Percentiles rank a stretch among this genome's conserved stretches.
Conservation (phyloP, 2,113 vertebrate genomes). For the Plectropomus leopardus region DNA sequence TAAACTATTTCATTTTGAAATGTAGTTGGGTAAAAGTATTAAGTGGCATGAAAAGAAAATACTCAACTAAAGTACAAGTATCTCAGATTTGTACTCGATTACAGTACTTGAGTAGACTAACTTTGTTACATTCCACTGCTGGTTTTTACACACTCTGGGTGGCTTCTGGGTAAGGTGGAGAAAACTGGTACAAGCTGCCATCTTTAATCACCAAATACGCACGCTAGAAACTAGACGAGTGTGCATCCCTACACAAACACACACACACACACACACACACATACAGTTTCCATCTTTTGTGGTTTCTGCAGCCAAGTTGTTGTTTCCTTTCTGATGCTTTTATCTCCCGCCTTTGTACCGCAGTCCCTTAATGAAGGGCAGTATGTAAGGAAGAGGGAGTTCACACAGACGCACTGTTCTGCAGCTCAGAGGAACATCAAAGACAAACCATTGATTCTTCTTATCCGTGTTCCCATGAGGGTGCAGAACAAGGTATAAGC, state of each 20-base stretch:
- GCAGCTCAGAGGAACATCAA: constrained; percentile 72
- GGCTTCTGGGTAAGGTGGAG: constrained; percentile 59
- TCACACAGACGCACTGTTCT: constrained; percentile 54
- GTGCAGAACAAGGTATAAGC: constrained; percentile 60
- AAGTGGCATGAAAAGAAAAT: too few species aligned
- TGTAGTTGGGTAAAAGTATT: too few species aligned
- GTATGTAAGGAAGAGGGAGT: constrained; percentile 59
- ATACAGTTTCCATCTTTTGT: constrained; percentile 56
- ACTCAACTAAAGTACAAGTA: too few species aligned
- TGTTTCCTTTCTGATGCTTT: constrained; percentile 76
- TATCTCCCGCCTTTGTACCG: constrained; percentile 66
- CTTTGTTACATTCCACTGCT: too few species aligned
- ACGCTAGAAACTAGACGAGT: constrained; percentile 21
- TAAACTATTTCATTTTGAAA: too few species aligned
- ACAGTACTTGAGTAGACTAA: too few species aligned
- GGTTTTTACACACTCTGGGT: constrained; percentile 39
- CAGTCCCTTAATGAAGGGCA: constrained; percentile 75
- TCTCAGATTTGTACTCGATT: too few species aligned
- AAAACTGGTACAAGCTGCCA: constrained; percentile 65
- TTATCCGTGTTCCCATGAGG: constrained; percentile 56
- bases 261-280: neutral
- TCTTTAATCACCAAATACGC: constrained; percentile 73
- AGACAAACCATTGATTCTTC: constrained; percentile 63
- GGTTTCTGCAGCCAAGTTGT: constrained; percentile 68
- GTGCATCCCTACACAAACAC: constrained; percentile 8